Percentiles rank a stretch among this genome's conserved stretches.
Evolutionary conservation across 2,113 vertebrate species (phyloP).

Genomic region (Sceloporus tristichus): DNA sequence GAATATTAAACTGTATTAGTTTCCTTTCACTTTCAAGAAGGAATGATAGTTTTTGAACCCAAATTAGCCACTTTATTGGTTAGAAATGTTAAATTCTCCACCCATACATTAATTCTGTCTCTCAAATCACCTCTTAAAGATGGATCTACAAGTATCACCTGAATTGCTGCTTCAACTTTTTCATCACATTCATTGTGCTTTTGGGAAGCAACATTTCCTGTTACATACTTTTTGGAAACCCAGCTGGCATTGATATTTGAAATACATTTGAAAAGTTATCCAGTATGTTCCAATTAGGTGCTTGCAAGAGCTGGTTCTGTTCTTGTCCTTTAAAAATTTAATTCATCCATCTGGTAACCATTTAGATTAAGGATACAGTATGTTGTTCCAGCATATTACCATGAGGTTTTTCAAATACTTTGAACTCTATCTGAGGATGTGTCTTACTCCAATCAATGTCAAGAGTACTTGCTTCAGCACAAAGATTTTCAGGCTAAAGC

Average conservation of each 20-base stretch:
- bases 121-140: neutral
- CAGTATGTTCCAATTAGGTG: neutral
- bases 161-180: neutral
- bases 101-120: neutral
- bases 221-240: neutral
- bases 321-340: neutral
- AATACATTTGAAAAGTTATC: neutral
- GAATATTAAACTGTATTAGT: neutral
- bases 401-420: neutral
- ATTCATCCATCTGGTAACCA: neutral
- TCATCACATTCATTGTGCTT: neutral
- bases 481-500: neutral
- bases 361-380: neutral
- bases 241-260: no score
- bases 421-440: neutral
- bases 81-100: no score
- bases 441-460: no score
- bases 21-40: neutral
- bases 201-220: neutral
- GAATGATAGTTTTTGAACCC: no score
- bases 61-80: no score
- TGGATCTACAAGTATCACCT: neutral
- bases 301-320: neutral
- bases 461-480: neutral
- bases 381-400: neutral